Evolutionary conservation across 2,888 invertebrate species (phyloP), one percentile per base, ranked within the genome.

Genomic region (Malthinus flaveolus): DNA sequence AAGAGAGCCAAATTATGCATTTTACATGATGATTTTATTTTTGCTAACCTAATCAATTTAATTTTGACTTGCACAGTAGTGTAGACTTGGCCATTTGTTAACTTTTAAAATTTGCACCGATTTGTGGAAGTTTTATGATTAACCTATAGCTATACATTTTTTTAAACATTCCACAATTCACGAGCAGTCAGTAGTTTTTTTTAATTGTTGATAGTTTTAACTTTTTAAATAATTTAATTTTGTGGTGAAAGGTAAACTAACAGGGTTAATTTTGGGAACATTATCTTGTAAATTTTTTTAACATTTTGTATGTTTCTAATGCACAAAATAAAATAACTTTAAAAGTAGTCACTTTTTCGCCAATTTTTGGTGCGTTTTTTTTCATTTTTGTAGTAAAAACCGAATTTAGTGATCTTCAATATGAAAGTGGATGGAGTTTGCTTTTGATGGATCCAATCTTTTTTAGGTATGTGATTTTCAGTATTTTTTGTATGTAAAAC

Each of bases 341-440:
- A 47, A 50, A 33, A 33, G 33, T 51, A 35, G 42, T 56, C 50
- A 54, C 48, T 53, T 54, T 49, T 23, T 35, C 49, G 37, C 39
- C 32, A 33, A 23, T 3, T 23, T 23, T 35, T 50, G 46, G 32
- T 55, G 51, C 47, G 45, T 55, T 55, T 59, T 59, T 35, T 23
- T 12, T 32, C 35, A 55, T 46, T 35, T 9, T 36, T 34, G 31
- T 35, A 49, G 42, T 35, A 51, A 31, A 13, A 47, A 51, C 51
- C 51, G 35, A 44, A 31, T 49, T 23, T 49, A 23, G 34, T 44
- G 53, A 60, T 56, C 58, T 58, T 61, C 61, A 61, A 58, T 61
- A 61, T 61, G 61, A 61, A 61, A 61, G 61, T 61, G 61, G 61
- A 61, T 57, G 57, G 56, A 48, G 56, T 50, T 57, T 46, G 36